Percentiles rank a stretch among this genome's conserved stretches.
These are phyloP conservation scores for Coptodon rendalli DNA, from an alignment of 2,113 vertebrate species.

Conservation along the genomic window DNA sequence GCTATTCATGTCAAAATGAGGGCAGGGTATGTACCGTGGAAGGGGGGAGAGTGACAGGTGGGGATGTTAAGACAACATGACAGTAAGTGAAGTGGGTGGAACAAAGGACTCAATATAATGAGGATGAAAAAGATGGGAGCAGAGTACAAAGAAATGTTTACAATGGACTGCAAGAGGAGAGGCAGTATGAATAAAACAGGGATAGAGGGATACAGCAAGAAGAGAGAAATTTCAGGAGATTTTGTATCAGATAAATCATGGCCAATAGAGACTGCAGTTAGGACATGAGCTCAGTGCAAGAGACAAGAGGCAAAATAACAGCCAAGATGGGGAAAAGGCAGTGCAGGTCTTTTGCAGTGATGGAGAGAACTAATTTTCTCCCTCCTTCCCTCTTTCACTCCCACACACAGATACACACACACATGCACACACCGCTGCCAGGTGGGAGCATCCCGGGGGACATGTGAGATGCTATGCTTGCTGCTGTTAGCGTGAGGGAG, in stretches of 20 bases:
- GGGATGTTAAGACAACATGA: not conserved
- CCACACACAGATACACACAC: not conserved
- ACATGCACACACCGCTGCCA: not conserved
- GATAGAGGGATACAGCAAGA: not conserved
- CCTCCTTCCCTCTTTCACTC: not conserved
- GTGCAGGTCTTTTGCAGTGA: slow-evolving; percentile 24
- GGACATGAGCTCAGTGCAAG: slow-evolving; percentile 27
- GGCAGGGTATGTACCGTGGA: not conserved
- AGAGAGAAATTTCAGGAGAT: slow-evolving; percentile 27
- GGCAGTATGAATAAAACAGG: not conserved
- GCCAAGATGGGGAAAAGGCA: slow-evolving; percentile 23
- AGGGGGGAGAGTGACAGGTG: not conserved
- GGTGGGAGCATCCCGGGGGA: slow-evolving; percentile 13
- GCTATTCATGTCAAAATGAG: not conserved
- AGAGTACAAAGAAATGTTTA: not conserved
- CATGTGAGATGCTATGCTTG: slow-evolving; percentile 13
- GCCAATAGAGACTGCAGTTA: slow-evolving; percentile 58
- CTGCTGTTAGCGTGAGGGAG: slow-evolving; percentile 26
- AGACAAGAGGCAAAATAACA: slow-evolving; percentile 50
- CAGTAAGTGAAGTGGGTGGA: not conserved
- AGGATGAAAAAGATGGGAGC: not conserved
- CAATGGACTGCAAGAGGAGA: not conserved
- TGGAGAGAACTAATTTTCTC: slow-evolving; percentile 22
- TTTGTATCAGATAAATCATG: slow-evolving; percentile 61
- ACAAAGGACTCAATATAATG: not conserved